These are phyloP conservation scores for Hippopotamus amphibius DNA, from an alignment of 2,113 vertebrate species.

Conservation along the genomic window DNA sequence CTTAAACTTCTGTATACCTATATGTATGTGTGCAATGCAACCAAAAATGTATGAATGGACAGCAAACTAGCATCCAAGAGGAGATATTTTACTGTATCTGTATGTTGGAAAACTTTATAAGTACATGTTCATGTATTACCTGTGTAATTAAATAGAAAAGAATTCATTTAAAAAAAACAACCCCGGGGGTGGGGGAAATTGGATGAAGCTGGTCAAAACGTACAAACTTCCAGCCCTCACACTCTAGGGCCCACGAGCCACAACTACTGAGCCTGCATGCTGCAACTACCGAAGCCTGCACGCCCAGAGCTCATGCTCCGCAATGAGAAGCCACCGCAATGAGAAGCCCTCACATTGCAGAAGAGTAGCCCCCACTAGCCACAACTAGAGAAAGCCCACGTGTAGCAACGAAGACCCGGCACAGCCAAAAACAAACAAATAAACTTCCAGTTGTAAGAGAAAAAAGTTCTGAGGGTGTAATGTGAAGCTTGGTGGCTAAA, in stretches of 20 bases:
- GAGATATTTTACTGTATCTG: not conserved
- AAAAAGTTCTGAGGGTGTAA: not conserved
- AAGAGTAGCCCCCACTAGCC: too few species aligned
- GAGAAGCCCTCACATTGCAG: too few species aligned
- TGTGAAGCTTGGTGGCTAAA: not conserved
- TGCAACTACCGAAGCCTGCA: too few species aligned
- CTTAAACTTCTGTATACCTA: not conserved
- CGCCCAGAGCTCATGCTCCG: too few species aligned
- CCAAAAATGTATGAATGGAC: not conserved
- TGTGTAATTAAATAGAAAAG: not conserved
- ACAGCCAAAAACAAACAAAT: too few species aligned
- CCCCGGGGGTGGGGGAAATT: fast-evolving
- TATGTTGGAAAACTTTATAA: not conserved
- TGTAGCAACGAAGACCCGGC: too few species aligned
- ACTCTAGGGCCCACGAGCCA: too few species aligned
- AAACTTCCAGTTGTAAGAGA: not conserved
- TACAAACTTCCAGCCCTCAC: not conserved
- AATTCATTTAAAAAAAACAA: not conserved
- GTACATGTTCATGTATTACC: not conserved
- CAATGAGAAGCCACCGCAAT: too few species aligned
- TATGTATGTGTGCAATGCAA: not conserved
- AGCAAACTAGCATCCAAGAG: not conserved
- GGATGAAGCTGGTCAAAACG: not conserved
- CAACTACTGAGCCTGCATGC: too few species aligned
- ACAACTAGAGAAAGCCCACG: too few species aligned